Conservation (phyloP, 2,888 invertebrate species). For the Aplocera efformata region DNA sequence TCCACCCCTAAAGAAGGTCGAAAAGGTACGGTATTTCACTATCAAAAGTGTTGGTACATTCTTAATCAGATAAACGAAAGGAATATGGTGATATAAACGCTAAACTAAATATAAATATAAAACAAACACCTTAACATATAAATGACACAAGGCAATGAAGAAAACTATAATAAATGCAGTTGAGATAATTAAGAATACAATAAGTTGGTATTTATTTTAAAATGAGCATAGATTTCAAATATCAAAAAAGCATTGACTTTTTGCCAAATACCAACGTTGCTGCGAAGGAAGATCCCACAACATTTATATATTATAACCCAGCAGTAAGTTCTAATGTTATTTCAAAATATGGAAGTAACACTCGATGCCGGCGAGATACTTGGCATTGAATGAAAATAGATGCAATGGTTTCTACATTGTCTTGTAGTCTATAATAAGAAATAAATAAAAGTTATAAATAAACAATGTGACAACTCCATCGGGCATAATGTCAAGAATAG, state of each 20-base stretch:
- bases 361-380: conserved; percentile 17
- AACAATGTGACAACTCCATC: conserved; percentile 51
- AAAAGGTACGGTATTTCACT: conserved; percentile 86
- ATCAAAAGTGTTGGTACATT: conserved; percentile 3
- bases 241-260: no score
- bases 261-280: no score
- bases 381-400: conserved; percentile 23
- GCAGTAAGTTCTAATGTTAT: no score
- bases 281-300: no score
- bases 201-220: no score
- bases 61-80: conserved; percentile 4
- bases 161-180: conserved; percentile 6
- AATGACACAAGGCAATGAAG: conserved; percentile 32
- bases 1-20: conserved; percentile 94
- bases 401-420: conserved; percentile 38
- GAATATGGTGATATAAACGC: conserved; percentile 62
- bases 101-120: conserved; percentile 25
- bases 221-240: no score
- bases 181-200: neutral
- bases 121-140: conserved; percentile 27
- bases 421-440: conserved; percentile 37
- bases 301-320: no score
- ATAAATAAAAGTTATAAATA: conserved; percentile 25
- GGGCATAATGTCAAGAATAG: conserved; percentile 22
- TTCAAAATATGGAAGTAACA: no score